Base-by-base conservation (phyloP, 92 coral and sea anemone genomes). In the Zoanthus sociatus region DNA sequence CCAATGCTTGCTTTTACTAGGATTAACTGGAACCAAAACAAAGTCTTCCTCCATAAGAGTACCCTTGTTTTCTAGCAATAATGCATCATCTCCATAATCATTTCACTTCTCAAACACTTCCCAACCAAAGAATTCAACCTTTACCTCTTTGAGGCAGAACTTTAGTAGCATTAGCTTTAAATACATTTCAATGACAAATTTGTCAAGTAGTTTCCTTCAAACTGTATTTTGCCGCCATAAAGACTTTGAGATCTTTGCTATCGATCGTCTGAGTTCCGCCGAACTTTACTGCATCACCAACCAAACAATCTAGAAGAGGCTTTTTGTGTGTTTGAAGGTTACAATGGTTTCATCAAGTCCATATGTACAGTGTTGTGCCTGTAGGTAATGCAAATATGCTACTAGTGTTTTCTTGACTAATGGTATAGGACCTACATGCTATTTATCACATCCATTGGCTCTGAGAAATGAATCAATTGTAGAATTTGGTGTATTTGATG, bases 281-380 rank as follows among this genome's bases (percentile, higher is more conserved):
- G 20, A 88, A 82, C 71, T 75, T 73, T 31, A 89, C 91, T 18
- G 91, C n/a, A 83, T 84, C 84, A 75, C 76, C 58, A 83, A 89
- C 70, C 78, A 86, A 78, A 84, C 90, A 85, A 81, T 89, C 48
- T 32, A 89, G 70, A 83, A 83, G 88, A n/a, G 88, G 88, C 74
- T 75, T 76, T 83, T 60, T 89, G 88, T 76, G 64, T 84, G 32
- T 42, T 83, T 54, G 91, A 48, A 72, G 33, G 60, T 42, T 82
- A 56, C 78, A 3, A 48, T 73, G 5, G 4, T 84, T 6, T 84
- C 69, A 17, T 16, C 69, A 73, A 73, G 88, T 84, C 63, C 81
- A 71, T n/a, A 20, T 26, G 33, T 83, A 78, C 48, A 66, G 7
- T 47, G 14, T 13, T 16, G 44, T 48, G 82, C 42, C 64, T 77